A percentile compares a stretch with the other conserved stretches of the same genome.
phyloP scores from a whole-genome alignment of 2,113 vertebrate genomes.

The Tetrax tetrax region DNA sequence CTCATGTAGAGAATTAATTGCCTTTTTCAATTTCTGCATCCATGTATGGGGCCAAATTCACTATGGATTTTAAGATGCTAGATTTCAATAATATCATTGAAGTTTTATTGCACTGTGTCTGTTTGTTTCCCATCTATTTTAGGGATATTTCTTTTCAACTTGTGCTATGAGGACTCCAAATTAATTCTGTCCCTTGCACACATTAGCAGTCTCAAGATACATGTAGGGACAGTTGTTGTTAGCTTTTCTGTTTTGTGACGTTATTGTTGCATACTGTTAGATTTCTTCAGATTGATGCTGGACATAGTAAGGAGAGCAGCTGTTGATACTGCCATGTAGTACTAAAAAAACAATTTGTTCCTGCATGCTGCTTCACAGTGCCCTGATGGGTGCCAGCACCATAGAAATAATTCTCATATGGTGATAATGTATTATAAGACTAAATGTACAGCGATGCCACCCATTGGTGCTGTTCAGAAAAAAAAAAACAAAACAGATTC shows the following conservation, averaged over 20 bases:
- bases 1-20: not conserved
- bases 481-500: not conserved
- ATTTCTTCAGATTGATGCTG: not conserved
- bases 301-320: not conserved
- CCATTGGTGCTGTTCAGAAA: not conserved
- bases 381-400: not conserved
- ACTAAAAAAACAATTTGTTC: not conserved
- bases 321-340: not conserved
- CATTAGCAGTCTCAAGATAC: not conserved
- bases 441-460: not conserved
- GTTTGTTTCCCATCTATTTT: not conserved
- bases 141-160: not conserved
- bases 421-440: not conserved
- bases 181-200: not conserved
- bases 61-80: not conserved
- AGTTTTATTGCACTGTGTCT: not conserved
- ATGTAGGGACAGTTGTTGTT: not conserved
- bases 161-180: not conserved
- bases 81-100: not conserved
- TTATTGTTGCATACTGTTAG: not conserved
- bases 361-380: not conserved
- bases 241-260: not conserved
- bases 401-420: rapidly evolving
- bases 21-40: not conserved
- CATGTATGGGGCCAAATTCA: not conserved